Percentiles rank a stretch among this genome's conserved stretches.
These are phyloP conservation scores for Falco columbarius DNA, from an alignment of 2,797 vertebrate genomes.

Conservation along the genomic window DNA sequence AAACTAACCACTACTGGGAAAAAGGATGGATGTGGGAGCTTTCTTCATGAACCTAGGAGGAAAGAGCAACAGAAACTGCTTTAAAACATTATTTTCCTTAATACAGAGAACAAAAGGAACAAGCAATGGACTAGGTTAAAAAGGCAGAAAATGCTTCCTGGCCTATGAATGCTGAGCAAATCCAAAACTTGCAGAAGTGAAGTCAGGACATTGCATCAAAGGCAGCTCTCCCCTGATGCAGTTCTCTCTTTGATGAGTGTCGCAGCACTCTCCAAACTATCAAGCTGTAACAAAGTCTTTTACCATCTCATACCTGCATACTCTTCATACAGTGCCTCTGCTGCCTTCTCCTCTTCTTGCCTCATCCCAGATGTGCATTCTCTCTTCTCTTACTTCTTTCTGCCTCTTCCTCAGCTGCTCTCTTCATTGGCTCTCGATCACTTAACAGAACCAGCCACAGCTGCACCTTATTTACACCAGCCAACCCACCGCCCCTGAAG, in stretches of 20 bases:
- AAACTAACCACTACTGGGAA: not conserved
- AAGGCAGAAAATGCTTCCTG: not conserved
- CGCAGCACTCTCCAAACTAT: too few species aligned
- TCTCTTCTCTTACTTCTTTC: too few species aligned
- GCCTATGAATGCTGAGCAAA: not conserved
- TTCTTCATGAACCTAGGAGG: not conserved
- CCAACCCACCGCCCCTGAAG: too few species aligned
- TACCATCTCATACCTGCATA: too few species aligned
- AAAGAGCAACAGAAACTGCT: not conserved
- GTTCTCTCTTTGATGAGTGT: not conserved
- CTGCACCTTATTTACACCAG: too few species aligned
- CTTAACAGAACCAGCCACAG: too few species aligned
- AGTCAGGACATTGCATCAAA: not conserved
- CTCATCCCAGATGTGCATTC: too few species aligned
- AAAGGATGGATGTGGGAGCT: not conserved
- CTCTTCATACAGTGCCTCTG: too few species aligned
- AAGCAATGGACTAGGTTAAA: not conserved
- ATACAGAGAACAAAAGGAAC: not conserved
- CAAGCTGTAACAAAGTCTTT: too few species aligned
- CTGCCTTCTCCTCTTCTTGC: too few species aligned
- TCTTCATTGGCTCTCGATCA: too few species aligned
- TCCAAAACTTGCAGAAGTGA: not conserved
- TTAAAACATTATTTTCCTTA: not conserved
- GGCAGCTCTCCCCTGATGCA: not conserved
- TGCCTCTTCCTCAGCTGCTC: too few species aligned